Conservation (phyloP, 2,888 invertebrate genomes). For the Xestia c-nigrum region DNA sequence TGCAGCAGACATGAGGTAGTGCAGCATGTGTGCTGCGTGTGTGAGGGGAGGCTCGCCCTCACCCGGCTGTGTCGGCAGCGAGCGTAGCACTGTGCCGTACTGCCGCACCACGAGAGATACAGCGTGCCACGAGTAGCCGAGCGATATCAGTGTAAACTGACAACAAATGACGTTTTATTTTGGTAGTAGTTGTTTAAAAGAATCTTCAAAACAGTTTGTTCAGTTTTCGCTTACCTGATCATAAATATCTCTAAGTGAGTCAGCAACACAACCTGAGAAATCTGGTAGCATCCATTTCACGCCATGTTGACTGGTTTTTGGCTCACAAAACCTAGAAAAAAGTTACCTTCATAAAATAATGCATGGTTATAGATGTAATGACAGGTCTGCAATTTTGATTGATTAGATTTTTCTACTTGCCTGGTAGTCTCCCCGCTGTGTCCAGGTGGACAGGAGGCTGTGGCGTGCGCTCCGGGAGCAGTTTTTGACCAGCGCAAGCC, state of each 20-base stretch:
- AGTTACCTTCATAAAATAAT: neutral
- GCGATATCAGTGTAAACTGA: constrained; percentile 85
- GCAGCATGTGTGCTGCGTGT: no score
- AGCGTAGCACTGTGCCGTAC: constrained; percentile 89
- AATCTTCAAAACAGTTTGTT: no score
- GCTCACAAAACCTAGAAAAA: constrained; percentile 85
- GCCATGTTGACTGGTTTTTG: constrained; percentile 88
- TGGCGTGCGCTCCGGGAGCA: constrained; percentile 93
- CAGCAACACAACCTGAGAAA: constrained; percentile 93
- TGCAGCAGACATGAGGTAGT: no score
- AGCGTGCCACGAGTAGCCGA: constrained; percentile 92
- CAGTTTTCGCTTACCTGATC: constrained; percentile 87
- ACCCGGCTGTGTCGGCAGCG: constrained; percentile 87
- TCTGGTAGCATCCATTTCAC: constrained; percentile 94
- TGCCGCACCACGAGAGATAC: constrained; percentile 90
- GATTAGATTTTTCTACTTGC: constrained; percentile 61
- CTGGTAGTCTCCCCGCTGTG: constrained; percentile 86
- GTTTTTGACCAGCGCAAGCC: constrained; percentile 91
- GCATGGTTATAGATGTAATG: neutral
- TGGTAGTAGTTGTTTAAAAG: neutral
- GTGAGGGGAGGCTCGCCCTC: no score
- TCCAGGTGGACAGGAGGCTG: constrained; percentile 87
- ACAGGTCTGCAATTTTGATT: neutral
- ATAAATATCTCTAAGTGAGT: constrained; percentile 91
- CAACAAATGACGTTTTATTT: neutral